These are phyloP conservation scores for Agrypnia vestita DNA, from an alignment of 1,140 invertebrate genomes.

Conservation along the genomic window DNA sequence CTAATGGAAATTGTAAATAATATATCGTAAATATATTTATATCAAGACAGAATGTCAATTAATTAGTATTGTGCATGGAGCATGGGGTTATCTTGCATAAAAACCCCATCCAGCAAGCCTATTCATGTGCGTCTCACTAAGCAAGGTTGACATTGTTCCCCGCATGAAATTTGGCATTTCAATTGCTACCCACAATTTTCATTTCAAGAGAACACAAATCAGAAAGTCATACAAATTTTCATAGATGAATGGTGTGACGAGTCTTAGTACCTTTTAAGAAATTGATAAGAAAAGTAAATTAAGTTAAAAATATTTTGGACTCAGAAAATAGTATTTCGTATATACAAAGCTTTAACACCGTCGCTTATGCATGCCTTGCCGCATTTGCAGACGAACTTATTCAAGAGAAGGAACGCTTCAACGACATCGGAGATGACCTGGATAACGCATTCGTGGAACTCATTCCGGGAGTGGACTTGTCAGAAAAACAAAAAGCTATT, in stretches of 20 bases:
- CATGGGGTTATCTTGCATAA: constrained; percentile 28
- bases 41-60: neutral
- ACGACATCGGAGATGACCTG: constrained; percentile 97
- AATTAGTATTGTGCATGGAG: constrained; percentile 15
- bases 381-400: constrained; percentile 94
- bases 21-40: no score
- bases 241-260: constrained; percentile 20
- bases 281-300: neutral
- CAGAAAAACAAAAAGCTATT: constrained; percentile 64
- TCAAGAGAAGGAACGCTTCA: constrained; percentile 98
- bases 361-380: constrained; percentile 51
- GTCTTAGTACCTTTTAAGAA: neutral
- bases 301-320: neutral
- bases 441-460: constrained; percentile 97
- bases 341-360: constrained; percentile 10
- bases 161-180: constrained; percentile 8
- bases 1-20: no score
- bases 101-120: constrained; percentile 4
- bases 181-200: constrained; percentile 28
- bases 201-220: constrained; percentile 11
- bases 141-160: neutral
- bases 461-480: constrained; percentile 78
- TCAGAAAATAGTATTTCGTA: constrained; percentile 3
- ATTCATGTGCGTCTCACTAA: neutral
- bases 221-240: constrained; percentile 21